Base-by-base conservation (phyloP, 1,140 invertebrate genomes). In the Drosophila tropicalis region DNA sequence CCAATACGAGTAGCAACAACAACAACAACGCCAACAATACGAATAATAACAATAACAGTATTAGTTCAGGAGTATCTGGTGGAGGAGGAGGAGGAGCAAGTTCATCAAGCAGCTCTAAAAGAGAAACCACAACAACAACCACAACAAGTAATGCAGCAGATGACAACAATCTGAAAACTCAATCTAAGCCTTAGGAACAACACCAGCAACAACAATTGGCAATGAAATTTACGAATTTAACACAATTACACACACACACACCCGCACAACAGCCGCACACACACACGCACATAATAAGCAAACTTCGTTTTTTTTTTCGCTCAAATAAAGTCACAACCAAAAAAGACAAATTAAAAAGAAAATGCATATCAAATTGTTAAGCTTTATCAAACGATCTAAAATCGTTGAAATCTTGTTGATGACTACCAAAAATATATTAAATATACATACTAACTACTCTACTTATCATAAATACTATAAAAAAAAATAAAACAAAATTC, bases 201-300 rank as follows among this genome's bases (percentile, higher is more conserved):
- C 10, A 39, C 0, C 1, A 36, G 9, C 7, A 10, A 36, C 67
- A 60, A 29, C 22, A 56, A 44, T 63, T 44, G 17, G 12, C 39
- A 71, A 70, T 54, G 67, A 80, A 76, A 79, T 71, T 22, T 55
- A 69, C 65, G 66, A 75, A 80, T 79, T 73, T 79, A 77, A 9
- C 17, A 70, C 36, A 76, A 17, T 10, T 25, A 70, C 25, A 62
- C 36, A 44, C 9, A 19, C 39, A 60, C 54, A 67, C 22, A 61
- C 22, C 55, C 34, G 44, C 39, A 68, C 71, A 61, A 57, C 72
- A 68, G 63, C 0, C 25, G 57, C 36, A 44, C 9, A 22, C 39
- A 60, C 54, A 67, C 22, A 61, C 22, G 34, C 34, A 36, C 39
- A 68, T 66, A 61, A 57, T 71, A 68, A 70, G 5, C 25, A 29